These are phyloP conservation scores for Drosophila robusta DNA, from an alignment of 2,888 invertebrate species.

Conservation along the genomic window DNA sequence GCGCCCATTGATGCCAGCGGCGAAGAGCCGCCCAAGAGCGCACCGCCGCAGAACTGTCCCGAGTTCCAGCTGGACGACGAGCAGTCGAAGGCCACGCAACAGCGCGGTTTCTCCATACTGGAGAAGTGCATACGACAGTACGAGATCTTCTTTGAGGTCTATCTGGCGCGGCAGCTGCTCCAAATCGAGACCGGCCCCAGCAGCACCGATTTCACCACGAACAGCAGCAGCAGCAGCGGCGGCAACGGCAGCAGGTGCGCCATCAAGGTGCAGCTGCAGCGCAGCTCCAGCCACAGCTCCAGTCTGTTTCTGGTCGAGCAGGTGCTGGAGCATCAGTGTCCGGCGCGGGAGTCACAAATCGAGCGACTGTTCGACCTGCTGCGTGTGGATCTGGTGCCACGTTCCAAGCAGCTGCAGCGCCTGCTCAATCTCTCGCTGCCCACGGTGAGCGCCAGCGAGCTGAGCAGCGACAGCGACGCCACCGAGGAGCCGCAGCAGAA, in stretches of 20 bases:
- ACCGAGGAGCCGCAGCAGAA: slow-evolving; percentile 72
- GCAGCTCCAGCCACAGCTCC: slow-evolving; percentile 52
- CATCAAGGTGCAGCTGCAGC: slow-evolving; percentile 61
- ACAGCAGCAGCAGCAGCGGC: slow-evolving; percentile 21
- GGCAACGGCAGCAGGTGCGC: slow-evolving; percentile 27
- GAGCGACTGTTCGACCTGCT: slow-evolving; percentile 85
- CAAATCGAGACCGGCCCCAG: slow-evolving; percentile 43
- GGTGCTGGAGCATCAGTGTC: slow-evolving; percentile 85
- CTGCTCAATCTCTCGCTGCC: slow-evolving; percentile 81
- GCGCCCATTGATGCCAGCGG: slow-evolving; percentile 41
- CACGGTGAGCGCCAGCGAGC: slow-evolving; percentile 72
- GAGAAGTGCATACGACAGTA: slow-evolving; percentile 87
- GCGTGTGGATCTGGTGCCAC: slow-evolving; percentile 85
- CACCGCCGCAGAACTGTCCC: slow-evolving; percentile 63
- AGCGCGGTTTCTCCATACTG: slow-evolving; percentile 85
- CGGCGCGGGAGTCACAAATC: slow-evolving; percentile 82
- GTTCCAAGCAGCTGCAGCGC: slow-evolving; percentile 85
- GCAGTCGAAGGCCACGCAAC: slow-evolving; percentile 63
- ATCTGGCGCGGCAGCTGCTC: slow-evolving; percentile 73
- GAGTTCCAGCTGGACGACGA: slow-evolving; percentile 71
- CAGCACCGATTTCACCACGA: slow-evolving; percentile 19
- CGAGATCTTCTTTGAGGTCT: slow-evolving; percentile 86
- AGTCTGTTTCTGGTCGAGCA: slow-evolving; percentile 83
- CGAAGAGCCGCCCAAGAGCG: slow-evolving; percentile 77
- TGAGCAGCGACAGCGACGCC: slow-evolving; percentile 81